Evolutionary conservation across 2,888 invertebrate species (phyloP), one percentile per base, ranked within the genome.

Genomic region (Caenorhabditis sulstoni): DNA sequence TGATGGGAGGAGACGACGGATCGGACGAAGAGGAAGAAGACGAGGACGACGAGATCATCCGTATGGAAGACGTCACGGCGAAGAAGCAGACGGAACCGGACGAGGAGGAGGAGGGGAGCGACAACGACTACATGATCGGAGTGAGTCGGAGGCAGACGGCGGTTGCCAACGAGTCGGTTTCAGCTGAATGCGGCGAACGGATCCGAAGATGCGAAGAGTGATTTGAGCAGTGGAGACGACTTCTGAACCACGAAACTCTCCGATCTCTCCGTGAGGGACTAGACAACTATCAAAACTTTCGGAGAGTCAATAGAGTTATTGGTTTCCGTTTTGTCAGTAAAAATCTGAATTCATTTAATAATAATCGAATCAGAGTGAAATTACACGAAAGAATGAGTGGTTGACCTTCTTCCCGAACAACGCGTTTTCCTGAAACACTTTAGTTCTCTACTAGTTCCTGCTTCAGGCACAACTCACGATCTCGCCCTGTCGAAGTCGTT

Each of bases 1-100:
- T 90, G 87, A 87, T 86, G 29, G 90, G 90, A 3, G 87, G 84
- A 4, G 84, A 88, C 5, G 88, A 86, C n/a, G 53, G 18, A 16
- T 39, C 50, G 29, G 81, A 73, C 14, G 75, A 82, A 23, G 79
- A 77, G 12, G 68, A 76, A 7, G 67, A 68, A 8, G 62, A 61
- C 1, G 52, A 45, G 12, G 68, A 68, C 29, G 64, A 62, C 16
- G 64, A 49, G 9, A 65, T 70, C 29, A 50, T 66, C 12, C n/a
- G 73, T 7, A 57, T 73, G 59, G 77, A 61, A 1, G 71, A 62
- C 9, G 61, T 55, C 22, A 55, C 29, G 18, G 58, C 47, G 22
- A 44, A 44, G 16, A 62, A 55, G n/a, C 22, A 44, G 50, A 23
- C 35, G 41, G 59, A 35, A 41, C 16, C 23, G 39, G 59, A 64